These are phyloP conservation scores for Polyommatus iphigenia DNA, from an alignment of 2,888 invertebrate species.

Conservation along the genomic window DNA sequence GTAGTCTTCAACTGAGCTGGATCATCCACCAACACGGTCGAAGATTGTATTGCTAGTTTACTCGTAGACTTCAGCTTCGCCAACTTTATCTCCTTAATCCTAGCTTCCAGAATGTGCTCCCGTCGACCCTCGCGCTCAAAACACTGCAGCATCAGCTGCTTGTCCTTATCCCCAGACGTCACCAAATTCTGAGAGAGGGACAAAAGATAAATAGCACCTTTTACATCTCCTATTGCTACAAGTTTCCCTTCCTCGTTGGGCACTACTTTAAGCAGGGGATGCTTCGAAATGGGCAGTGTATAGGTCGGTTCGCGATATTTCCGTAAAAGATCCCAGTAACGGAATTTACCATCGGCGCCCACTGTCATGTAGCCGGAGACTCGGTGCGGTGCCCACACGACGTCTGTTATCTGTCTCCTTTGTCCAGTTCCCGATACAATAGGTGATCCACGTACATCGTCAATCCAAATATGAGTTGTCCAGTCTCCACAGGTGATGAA, in stretches of 20 bases:
- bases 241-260: conserved; percentile 82
- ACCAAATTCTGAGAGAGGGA: conserved; percentile 83
- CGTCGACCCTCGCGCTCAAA: conserved; percentile 91
- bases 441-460: conserved; percentile 77
- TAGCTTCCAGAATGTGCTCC: conserved; percentile 92
- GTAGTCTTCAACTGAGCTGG: conserved; percentile 47
- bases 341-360: conserved; percentile 82
- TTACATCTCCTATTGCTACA: conserved; percentile 82
- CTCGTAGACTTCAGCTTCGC: conserved; percentile 66
- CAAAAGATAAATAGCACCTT: conserved; percentile 83
- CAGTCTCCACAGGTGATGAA: conserved; percentile 85
- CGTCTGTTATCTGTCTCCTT: conserved; percentile 51
- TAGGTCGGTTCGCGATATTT: conserved; percentile 84
- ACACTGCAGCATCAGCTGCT: conserved; percentile 83
- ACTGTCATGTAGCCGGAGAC: conserved; percentile 64
- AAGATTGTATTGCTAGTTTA: conserved; percentile 50
- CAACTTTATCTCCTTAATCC: conserved; percentile 88
- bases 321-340: conserved; percentile 89
- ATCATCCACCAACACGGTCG: conserved; percentile 44
- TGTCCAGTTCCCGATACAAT: conserved; percentile 53
- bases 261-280: conserved; percentile 80
- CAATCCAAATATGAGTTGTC: conserved; percentile 83
- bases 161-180: conserved; percentile 84
- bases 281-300: conserved; percentile 78
- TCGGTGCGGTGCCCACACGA: conserved; percentile 56